Evolutionary conservation across 2,888 invertebrate species (phyloP).

Genomic region (Ecliptopera silaceata): DNA sequence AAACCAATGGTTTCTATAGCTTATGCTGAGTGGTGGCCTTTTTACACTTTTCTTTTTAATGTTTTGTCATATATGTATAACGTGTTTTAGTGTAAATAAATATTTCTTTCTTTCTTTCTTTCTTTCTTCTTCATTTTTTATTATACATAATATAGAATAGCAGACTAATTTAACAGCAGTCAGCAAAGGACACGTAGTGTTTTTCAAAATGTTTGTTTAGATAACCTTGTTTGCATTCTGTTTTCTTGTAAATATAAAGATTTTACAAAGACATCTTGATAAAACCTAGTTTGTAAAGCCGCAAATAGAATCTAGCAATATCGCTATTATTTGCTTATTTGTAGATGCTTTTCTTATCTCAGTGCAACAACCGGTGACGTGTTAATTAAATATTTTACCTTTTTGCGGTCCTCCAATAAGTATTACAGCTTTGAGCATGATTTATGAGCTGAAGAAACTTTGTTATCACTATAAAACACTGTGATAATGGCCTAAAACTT

Average conservation of each 20-base stretch:
- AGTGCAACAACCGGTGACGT: conserved; percentile 57
- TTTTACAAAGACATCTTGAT: not conserved
- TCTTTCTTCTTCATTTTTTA: no score
- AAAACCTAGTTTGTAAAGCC: not conserved
- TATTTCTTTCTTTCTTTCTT: no score
- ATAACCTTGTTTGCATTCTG: conserved; percentile 8
- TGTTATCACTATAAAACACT: not conserved
- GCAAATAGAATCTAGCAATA: not conserved
- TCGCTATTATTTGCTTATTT: not conserved
- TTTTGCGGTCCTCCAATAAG: conserved; percentile 97
- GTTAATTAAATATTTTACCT: conserved; percentile 81
- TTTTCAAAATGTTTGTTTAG: conserved; percentile 2
- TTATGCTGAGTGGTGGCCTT: no score
- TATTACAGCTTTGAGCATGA: conserved; percentile 93
- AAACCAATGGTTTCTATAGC: no score
- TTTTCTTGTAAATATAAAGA: not conserved
- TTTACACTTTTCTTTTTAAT: no score
- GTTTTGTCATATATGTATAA: no score
- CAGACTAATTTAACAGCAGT: no score
- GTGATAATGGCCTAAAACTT: no score
- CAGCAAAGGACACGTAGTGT: not conserved
- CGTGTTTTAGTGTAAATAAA: no score
- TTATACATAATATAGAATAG: no score
- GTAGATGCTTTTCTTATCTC: conserved; percentile 1
- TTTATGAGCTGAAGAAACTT: conserved; percentile 5